Percentiles rank a stretch among this genome's conserved stretches.
Evolutionary conservation across 2,113 vertebrate genomes (phyloP).

Genomic region (Nicator chloris): DNA sequence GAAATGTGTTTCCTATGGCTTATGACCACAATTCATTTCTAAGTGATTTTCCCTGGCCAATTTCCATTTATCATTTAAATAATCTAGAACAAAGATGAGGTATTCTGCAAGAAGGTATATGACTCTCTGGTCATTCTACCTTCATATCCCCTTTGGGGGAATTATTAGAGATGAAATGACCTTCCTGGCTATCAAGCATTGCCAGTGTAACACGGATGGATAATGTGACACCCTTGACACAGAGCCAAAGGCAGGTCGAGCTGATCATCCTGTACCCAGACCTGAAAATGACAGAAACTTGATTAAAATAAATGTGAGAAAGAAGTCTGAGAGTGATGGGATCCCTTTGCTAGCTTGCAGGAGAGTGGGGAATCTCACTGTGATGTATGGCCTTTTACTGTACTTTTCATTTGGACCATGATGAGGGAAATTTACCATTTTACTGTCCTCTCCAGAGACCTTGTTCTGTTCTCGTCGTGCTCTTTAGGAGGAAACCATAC

Average conservation of each 20-base stretch:
- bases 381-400: slow-evolving; percentile 6
- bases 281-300: slow-evolving; percentile 43
- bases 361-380: background rate
- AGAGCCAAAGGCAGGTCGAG: slow-evolving; percentile 47
- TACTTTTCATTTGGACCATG: slow-evolving; percentile 5
- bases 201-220: slow-evolving; percentile 6
- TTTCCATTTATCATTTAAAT: slow-evolving; percentile 66
- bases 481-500: background rate
- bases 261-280: background rate
- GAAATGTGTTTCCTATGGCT: slow-evolving; percentile 42
- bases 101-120: slow-evolving; percentile 34
- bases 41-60: slow-evolving; percentile 41
- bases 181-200: slow-evolving; percentile 47
- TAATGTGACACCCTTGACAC: slow-evolving; percentile 51
- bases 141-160: slow-evolving; percentile 53
- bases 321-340: slow-evolving; percentile 22
- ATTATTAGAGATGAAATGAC: slow-evolving; percentile 48
- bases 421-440: slow-evolving; percentile 18
- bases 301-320: slow-evolving; percentile 64
- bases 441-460: background rate
- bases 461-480: background rate
- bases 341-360: background rate
- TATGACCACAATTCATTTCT: slow-evolving; percentile 45
- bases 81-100: slow-evolving; percentile 58
- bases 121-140: slow-evolving; percentile 50